Evolutionary conservation across 2,113 vertebrate species (phyloP).

Genomic region (Himantopus leucocephalus): DNA sequence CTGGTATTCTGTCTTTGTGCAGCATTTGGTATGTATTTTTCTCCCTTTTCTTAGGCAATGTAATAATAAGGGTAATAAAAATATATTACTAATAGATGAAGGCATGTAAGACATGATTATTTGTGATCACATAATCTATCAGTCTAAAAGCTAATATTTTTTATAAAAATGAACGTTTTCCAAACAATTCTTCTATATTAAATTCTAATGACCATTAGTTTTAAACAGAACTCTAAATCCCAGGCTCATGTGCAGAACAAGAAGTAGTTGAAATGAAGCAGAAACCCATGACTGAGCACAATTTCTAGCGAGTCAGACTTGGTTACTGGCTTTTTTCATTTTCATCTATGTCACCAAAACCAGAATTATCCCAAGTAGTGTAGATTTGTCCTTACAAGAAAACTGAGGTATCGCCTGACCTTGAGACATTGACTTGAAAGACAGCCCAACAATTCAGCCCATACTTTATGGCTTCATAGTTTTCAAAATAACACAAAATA

Average conservation of each 20-base stretch:
- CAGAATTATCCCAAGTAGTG: neutral
- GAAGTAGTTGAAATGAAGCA: neutral
- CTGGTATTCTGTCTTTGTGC: neutral
- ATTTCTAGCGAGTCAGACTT: neutral
- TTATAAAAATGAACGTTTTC: neutral
- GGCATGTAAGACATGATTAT: neutral
- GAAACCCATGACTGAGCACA: neutral
- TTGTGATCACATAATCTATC: neutral
- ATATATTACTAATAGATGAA: neutral
- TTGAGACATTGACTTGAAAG: neutral
- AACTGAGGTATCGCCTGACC: neutral
- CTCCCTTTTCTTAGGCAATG: neutral
- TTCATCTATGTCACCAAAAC: neutral
- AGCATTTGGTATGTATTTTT: neutral
- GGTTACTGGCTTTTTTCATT: neutral
- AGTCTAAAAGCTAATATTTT: neutral
- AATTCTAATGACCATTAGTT: neutral
- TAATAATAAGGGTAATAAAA: neutral
- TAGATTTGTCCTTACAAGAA: neutral
- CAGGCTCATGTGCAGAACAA: neutral
- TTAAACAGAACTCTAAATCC: neutral
- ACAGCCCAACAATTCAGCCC: neutral
- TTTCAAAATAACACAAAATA: neutral
- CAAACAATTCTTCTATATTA: neutral
- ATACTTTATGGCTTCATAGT: neutral